These are phyloP conservation scores for Isoperla grammatica DNA, from an alignment of 2,888 invertebrate species.

Conservation along the genomic window DNA sequence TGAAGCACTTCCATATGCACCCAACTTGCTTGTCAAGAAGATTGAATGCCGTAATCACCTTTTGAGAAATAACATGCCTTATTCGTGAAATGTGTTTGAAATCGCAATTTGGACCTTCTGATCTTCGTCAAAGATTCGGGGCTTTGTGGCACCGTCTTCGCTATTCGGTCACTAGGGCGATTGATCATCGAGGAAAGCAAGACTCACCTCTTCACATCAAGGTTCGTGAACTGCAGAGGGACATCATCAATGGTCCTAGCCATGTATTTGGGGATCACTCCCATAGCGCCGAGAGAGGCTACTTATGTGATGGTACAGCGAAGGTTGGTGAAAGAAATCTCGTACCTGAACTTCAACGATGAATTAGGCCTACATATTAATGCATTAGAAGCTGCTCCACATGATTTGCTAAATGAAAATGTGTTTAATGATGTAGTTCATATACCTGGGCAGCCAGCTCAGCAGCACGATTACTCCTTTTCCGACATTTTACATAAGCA, in stretches of 20 bases:
- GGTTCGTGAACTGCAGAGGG: neutral
- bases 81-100: too few relatives aligned
- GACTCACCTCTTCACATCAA: neutral
- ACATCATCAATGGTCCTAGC: slow-evolving; percentile 22
- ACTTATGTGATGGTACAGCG: neutral
- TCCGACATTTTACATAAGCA: too few relatives aligned
- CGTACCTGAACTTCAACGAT: slow-evolving; percentile 11
- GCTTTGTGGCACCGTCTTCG: neutral
- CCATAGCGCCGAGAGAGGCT: slow-evolving; percentile 3
- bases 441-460: too few relatives aligned
- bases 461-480: too few relatives aligned
- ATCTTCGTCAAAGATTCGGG: too few relatives aligned
- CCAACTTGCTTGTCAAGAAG: neutral
- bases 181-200: slow-evolving; percentile 4
- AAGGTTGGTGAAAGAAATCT: slow-evolving; percentile 18
- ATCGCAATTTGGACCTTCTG: too few relatives aligned
- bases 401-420: too few relatives aligned
- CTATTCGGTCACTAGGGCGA: slow-evolving; percentile 17
- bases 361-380: too few relatives aligned
- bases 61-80: slow-evolving; percentile 5
- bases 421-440: too few relatives aligned
- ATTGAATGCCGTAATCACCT: slow-evolving; percentile 18
- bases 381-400: too few relatives aligned
- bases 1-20: slow-evolving; percentile 13
- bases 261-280: slow-evolving; percentile 25